phyloP scores from a whole-genome alignment of 2,797 vertebrate genomes.

The Pangasius krempfi region DNA sequence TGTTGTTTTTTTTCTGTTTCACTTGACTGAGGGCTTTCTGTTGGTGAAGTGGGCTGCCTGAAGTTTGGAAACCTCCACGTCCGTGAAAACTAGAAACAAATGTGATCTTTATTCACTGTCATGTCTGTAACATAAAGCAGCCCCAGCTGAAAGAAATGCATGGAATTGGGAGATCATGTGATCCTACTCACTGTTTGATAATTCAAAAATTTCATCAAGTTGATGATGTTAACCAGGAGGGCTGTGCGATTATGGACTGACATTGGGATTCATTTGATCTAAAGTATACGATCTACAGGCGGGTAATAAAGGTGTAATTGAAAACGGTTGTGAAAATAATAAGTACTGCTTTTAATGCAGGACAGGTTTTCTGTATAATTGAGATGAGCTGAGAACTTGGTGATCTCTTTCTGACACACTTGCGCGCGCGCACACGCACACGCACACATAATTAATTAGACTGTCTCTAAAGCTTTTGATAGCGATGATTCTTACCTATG shows the following conservation, averaged over 20 bases:
- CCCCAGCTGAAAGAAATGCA: not conserved
- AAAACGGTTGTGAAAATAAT: no score
- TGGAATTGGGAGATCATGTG: not conserved
- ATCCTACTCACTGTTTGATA: not conserved
- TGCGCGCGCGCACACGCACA: no score
- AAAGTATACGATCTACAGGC: not conserved
- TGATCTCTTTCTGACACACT: not conserved
- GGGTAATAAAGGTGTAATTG: not conserved
- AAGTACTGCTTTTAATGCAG: not conserved
- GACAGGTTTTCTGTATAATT: not conserved
- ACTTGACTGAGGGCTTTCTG: not conserved
- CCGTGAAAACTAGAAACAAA: conserved; percentile 26
- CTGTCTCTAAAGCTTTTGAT: not conserved
- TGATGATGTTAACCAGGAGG: not conserved
- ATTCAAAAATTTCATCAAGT: not conserved
- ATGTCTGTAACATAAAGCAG: conserved; percentile 8
- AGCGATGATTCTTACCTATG: not conserved
- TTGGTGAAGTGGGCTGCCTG: not conserved
- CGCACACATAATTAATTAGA: not conserved
- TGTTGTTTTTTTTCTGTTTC: not conserved
- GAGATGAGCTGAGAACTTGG: not conserved
- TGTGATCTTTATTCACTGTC: not conserved
- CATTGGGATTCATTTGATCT: not conserved
- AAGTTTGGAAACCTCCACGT: conserved; percentile 6
- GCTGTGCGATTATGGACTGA: not conserved